phyloP scores from a whole-genome alignment of 2,113 vertebrate species.

The Tapirus terrestris region DNA sequence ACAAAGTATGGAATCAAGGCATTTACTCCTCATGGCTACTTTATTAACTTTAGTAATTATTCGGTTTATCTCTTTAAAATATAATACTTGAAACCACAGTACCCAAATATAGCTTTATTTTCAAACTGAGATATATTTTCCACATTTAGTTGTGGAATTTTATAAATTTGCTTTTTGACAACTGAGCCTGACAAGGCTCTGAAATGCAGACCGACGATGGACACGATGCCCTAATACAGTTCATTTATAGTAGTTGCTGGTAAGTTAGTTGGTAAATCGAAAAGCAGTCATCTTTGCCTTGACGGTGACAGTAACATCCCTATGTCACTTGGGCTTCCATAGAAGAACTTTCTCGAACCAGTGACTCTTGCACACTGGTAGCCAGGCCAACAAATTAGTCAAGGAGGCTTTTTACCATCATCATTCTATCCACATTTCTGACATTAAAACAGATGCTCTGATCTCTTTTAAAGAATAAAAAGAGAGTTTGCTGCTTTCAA shows the following conservation, averaged over 20 bases:
- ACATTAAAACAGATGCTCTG: not conserved
- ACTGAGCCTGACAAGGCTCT: not conserved
- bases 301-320: not conserved
- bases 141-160: not conserved
- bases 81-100: not conserved
- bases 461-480: not conserved
- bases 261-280: not conserved
- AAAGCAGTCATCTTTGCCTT: not conserved
- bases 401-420: not conserved
- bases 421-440: not conserved
- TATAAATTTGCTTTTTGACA: conserved; percentile 16
- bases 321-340: not conserved
- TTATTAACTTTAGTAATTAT: not conserved
- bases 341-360: not conserved
- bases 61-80: not conserved
- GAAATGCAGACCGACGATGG: not conserved
- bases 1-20: not conserved
- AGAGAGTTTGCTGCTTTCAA: not conserved
- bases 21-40: not conserved
- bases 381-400: not conserved
- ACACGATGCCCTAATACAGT: not conserved
- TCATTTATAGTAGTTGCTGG: not conserved
- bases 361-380: not conserved
- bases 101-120: not conserved
- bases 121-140: conserved; percentile 5